Conservation (phyloP, 2,888 invertebrate species). For the Euzetes globulus region DNA sequence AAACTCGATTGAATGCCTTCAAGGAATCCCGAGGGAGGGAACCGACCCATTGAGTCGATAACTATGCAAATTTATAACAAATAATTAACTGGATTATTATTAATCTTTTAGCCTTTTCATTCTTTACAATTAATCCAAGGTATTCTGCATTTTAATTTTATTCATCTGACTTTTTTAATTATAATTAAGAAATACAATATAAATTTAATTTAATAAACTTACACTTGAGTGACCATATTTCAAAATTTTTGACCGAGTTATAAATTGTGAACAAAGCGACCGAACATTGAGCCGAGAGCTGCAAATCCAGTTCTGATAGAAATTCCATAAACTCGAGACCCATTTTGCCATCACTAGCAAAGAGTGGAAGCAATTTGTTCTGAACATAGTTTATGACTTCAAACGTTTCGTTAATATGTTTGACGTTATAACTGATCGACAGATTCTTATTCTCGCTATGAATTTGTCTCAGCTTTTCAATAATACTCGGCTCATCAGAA, state of each 20-base stretch:
- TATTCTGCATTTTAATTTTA: too few species aligned
- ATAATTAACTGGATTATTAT: too few species aligned
- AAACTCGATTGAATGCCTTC: constrained; percentile 32
- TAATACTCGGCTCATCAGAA: background rate
- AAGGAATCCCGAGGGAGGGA: constrained; percentile 27
- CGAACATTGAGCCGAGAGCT: background rate
- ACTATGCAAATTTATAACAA: background rate
- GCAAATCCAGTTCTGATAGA: background rate
- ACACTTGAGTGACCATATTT: background rate
- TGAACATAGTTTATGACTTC: background rate
- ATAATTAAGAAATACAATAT: too few species aligned
- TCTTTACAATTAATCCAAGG: too few species aligned
- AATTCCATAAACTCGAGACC: background rate
- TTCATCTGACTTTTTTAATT: too few species aligned
- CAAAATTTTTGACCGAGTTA: background rate
- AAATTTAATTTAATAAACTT: too few species aligned
- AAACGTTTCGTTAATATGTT: background rate
- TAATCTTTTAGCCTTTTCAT: too few species aligned
- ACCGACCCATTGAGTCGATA: constrained; percentile 30
- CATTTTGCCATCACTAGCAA: background rate
- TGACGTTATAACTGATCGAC: background rate
- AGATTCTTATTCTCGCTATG: background rate
- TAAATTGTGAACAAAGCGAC: background rate
- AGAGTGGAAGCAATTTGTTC: background rate
- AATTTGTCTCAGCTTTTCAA: background rate